phyloP scores from a whole-genome alignment of 1,140 invertebrate species.

The Phenacoccus solenopsis region DNA sequence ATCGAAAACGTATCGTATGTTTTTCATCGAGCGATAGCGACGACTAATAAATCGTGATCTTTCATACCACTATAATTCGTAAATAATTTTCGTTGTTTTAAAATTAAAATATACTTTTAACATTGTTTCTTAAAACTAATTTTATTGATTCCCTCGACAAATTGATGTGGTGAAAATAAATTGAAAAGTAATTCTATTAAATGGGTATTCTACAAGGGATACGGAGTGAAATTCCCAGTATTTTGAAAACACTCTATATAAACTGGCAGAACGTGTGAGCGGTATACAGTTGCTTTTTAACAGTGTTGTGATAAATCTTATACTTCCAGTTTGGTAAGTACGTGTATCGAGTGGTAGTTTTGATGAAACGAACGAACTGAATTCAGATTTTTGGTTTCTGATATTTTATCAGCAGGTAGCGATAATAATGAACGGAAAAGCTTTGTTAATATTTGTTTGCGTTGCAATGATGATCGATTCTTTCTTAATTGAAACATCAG shows the following conservation, averaged over 20 bases:
- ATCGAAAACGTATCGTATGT: not conserved
- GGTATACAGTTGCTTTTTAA: too few relatives aligned
- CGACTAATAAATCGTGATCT: not conserved
- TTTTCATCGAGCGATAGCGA: constrained; percentile 9
- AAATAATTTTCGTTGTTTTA: not conserved
- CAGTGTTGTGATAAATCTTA: too few relatives aligned
- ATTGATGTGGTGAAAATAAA: not conserved
- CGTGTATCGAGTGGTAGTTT: too few relatives aligned
- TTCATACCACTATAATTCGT: not conserved
- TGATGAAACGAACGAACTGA: too few relatives aligned
- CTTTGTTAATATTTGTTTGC: not conserved
- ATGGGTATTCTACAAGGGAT: not conserved
- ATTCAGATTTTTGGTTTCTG: not conserved
- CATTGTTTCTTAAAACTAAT: not conserved
- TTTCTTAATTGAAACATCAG: not conserved
- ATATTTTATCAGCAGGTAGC: not conserved
- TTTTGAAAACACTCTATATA: not conserved
- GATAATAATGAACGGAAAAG: not conserved
- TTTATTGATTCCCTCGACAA: not conserved
- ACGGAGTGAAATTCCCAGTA: not conserved
- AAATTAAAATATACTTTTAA: not conserved
- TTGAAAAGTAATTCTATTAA: not conserved
- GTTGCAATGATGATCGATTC: not conserved
- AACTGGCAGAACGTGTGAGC: not conserved
- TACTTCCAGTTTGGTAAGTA: not conserved